Base-by-base conservation (phyloP, 2,888 invertebrate species). In the Hofmannophila pseudospretella region DNA sequence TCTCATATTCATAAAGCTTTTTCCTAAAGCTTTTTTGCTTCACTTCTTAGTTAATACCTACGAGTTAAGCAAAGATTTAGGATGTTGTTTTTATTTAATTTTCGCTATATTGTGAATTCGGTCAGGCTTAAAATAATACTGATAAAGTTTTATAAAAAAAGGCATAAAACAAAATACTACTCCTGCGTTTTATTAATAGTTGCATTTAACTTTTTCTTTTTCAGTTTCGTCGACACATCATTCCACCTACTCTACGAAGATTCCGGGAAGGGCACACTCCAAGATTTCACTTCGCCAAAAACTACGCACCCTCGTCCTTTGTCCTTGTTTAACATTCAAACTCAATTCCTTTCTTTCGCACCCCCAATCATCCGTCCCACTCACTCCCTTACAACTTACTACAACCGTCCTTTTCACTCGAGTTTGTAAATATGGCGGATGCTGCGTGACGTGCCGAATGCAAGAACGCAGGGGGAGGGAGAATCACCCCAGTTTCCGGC, bases 351-450 rank as follows among this genome's bases (percentile, higher is more conserved):
- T 67, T 65, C 11, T 60, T 66, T 62, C 61, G 62, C 68, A 69
- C 67, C 74, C 76, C 58, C 51, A 40, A 42, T 50, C 40, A 42
- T 42, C 43, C 28, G 22, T 57, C 32, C 59, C 55, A 48, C 52
- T 49, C 50, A 36, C 47, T 36, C 48, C 40, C 23, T 2, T 8
- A 13, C 8, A 25, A 16, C 2, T 23, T 7, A 10, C 19, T 45
- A 34, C 35, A 8, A 25, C 34, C 36, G 13, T 69, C 62, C 47
- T 53, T 7, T 33, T 71, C 61, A 20, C 40, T 32, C 47, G 38
- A 19, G 27, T 49, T 55, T 54, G 53, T 70, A 68, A 71, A 74
- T 49, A 84, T 82, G 80, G 84, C 77, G 82, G 84, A 81, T 79
- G 80, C 77, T 79, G 81, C 53, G 60, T 53, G 44, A 51, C 44